phyloP scores from a whole-genome alignment of 2,888 invertebrate species.

The Eucera pruinosa region DNA sequence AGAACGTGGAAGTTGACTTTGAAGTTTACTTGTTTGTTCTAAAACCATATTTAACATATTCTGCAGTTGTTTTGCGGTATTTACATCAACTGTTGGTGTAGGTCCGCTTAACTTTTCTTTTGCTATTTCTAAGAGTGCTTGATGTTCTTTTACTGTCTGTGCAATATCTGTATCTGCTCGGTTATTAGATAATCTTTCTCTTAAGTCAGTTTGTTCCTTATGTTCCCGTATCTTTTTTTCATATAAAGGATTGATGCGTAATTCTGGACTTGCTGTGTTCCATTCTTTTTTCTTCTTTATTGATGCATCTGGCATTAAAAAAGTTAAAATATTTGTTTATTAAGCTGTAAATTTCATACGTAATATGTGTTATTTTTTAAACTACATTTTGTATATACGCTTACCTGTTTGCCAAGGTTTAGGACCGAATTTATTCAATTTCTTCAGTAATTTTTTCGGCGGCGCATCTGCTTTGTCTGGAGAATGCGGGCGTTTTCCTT shows the following conservation, averaged over 20 bases:
- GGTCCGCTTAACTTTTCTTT: constrained; percentile 77
- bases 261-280: constrained; percentile 55
- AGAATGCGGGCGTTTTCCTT: constrained; percentile 65
- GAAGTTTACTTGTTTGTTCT: constrained; percentile 81
- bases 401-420: constrained; percentile 62
- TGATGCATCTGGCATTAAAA: constrained; percentile 47
- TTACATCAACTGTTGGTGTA: constrained; percentile 71
- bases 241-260: constrained; percentile 69
- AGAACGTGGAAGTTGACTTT: constrained; percentile 80
- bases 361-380: neutral
- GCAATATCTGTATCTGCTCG: constrained; percentile 75
- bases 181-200: constrained; percentile 75
- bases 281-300: constrained; percentile 60
- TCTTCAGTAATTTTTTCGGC: constrained; percentile 64
- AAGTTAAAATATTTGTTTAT: neutral
- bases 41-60: constrained; percentile 80
- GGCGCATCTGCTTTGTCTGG: constrained; percentile 60
- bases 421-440: constrained; percentile 48
- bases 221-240: constrained; percentile 75
- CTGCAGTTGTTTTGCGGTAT: constrained; percentile 80
- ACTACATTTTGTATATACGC: constrained; percentile 23
- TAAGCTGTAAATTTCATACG: neutral
- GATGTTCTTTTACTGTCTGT: constrained; percentile 79
- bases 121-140: constrained; percentile 76
- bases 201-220: constrained; percentile 74